Conservation (phyloP, 92 coral and sea anemone genomes). For the Zoanthus solanderi region DNA sequence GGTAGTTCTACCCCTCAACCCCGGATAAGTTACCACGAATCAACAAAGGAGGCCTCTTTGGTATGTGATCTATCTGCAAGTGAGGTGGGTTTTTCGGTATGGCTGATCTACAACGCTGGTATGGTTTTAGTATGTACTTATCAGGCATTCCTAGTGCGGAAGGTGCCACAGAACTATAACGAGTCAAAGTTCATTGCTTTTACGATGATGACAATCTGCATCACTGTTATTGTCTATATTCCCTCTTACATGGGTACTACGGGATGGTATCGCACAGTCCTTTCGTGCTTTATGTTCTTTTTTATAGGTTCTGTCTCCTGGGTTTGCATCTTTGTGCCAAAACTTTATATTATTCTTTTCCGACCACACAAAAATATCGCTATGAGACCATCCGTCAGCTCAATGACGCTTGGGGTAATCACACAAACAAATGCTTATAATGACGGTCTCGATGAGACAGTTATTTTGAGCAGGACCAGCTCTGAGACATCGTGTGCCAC, state of each 20-base stretch:
- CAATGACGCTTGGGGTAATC: conserved; percentile 67
- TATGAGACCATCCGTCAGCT: conserved; percentile 75
- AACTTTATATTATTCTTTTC: conserved; percentile 69
- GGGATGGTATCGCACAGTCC: conserved; percentile 72
- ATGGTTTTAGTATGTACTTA: conserved; percentile 81
- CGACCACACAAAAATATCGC: conserved; percentile 77
- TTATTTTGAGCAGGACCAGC: conserved; percentile 30
- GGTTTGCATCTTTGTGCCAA: conserved; percentile 75
- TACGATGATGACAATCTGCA: conserved; percentile 82
- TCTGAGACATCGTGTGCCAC: conserved; percentile 21
- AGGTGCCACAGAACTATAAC: conserved; percentile 90
- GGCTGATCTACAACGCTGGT: conserved; percentile 86
- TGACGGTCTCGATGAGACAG: conserved; percentile 38
- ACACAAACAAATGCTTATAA: conserved; percentile 44
- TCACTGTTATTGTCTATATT: conserved; percentile 74
- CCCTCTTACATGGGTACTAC: conserved; percentile 76
- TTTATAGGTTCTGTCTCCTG: conserved; percentile 72
- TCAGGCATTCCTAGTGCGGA: conserved; percentile 85
- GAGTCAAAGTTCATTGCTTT: conserved; percentile 86
- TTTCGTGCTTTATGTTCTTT: conserved; percentile 70
- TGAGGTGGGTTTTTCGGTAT: conserved; percentile 67
- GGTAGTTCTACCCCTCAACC: conserved; percentile 60
- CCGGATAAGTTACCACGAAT: conserved; percentile 49
- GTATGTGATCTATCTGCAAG: conserved; percentile 68
- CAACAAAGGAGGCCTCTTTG: conserved; percentile 64